Conservation (phyloP, 2,888 invertebrate species). For the Rambutsinella grinnellia region DNA sequence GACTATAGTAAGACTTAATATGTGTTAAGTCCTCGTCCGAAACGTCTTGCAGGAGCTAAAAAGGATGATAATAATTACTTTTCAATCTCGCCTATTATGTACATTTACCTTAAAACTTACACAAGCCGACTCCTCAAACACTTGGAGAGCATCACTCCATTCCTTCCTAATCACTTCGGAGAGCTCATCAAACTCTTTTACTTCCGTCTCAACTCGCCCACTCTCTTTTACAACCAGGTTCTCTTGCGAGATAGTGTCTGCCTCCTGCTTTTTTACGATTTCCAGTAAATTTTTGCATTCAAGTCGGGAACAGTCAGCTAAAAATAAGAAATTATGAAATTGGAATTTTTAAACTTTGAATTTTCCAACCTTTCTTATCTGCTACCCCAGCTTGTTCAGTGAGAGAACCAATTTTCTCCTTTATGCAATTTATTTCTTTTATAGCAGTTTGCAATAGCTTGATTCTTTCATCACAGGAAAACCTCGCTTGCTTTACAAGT, state of each 20-base stretch:
- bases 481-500: background rate
- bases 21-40: slow-evolving; percentile 37
- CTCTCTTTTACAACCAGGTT: background rate
- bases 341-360: background rate
- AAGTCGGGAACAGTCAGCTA: background rate
- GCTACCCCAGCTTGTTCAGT: slow-evolving; percentile 3
- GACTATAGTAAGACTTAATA: slow-evolving; percentile 16
- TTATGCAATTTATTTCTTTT: slow-evolving; percentile 2
- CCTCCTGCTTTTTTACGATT: slow-evolving; percentile 4
- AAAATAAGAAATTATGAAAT: background rate
- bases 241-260: slow-evolving; percentile 3
- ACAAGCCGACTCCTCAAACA: slow-evolving; percentile 13
- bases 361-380: slow-evolving; percentile 12
- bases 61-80: background rate
- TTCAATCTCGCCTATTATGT: background rate
- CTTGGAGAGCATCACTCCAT: slow-evolving; percentile 31
- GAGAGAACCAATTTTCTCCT: slow-evolving; percentile 13
- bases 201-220: slow-evolving; percentile 5
- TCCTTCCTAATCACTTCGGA: slow-evolving; percentile 13
- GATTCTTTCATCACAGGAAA: background rate
- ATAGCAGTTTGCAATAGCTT: slow-evolving; percentile 16
- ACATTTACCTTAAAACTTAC: background rate
- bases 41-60: slow-evolving; percentile 21
- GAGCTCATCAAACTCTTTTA: slow-evolving; percentile 22
- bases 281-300: slow-evolving; percentile 7